A percentile compares a stretch with the other conserved stretches of the same genome.
Conservation (phyloP, 2,113 vertebrate species). For the Albula goreensis region DNA sequence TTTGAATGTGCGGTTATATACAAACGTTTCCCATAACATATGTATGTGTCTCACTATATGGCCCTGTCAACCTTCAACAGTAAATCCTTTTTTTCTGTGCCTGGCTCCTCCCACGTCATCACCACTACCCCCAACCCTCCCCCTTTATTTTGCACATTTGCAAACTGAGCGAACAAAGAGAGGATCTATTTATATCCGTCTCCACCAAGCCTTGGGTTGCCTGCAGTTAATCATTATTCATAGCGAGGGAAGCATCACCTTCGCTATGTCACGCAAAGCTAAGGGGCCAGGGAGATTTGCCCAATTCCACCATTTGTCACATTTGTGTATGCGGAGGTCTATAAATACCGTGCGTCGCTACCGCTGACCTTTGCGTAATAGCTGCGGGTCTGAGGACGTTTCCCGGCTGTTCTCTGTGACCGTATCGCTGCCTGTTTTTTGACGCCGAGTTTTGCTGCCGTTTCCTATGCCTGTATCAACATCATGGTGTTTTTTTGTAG, state of each 20-base stretch:
- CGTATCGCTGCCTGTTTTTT: too few species aligned
- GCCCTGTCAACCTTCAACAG: slow-evolving; percentile 35
- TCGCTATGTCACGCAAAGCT: slow-evolving; percentile 46
- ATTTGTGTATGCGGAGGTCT: slow-evolving; percentile 45
- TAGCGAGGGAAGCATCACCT: slow-evolving; percentile 47
- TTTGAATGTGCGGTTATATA: slow-evolving; percentile 23
- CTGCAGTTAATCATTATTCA: slow-evolving; percentile 57
- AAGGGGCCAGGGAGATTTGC: slow-evolving; percentile 41
- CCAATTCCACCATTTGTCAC: slow-evolving; percentile 44
- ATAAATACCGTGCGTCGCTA: slow-evolving; percentile 44
- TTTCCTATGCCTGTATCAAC: too few species aligned
- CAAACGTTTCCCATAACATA: slow-evolving; percentile 22
- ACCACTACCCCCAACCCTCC: slow-evolving; percentile 21
- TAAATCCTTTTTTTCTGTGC: slow-evolving; percentile 34
- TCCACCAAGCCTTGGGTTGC: slow-evolving; percentile 26
- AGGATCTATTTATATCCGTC: slow-evolving; percentile 50
- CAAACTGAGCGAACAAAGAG: slow-evolving; percentile 44
- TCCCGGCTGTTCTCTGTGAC: too few species aligned
- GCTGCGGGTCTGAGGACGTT: neutral
- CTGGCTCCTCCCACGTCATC: slow-evolving; percentile 43
- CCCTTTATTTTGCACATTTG: slow-evolving; percentile 27
- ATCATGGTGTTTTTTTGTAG: too few species aligned
- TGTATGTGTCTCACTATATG: slow-evolving; percentile 24
- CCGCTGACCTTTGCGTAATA: neutral
- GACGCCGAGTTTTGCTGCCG: too few species aligned